phyloP scores from a whole-genome alignment of 1,140 invertebrate species.

The Lasioglossum baleicum region DNA sequence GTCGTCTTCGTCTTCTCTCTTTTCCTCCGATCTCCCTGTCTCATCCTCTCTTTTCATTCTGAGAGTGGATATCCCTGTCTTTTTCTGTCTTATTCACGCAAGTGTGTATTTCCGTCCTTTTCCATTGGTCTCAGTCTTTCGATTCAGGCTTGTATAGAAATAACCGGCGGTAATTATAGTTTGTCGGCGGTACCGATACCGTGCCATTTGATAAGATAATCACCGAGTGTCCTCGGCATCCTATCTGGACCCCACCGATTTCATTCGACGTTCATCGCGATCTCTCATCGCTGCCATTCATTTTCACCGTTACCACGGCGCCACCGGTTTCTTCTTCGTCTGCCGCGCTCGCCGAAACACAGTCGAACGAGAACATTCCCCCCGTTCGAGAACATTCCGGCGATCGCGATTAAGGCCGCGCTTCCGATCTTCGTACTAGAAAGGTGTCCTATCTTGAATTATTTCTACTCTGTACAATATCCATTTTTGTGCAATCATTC shows the following conservation, averaged over 20 bases:
- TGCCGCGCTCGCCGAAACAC: background rate
- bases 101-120: conserved; percentile 19
- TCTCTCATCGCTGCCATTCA: conserved; percentile 9
- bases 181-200: conserved; percentile 25
- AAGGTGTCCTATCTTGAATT: no score
- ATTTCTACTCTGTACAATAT: no score
- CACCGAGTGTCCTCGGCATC: conserved; percentile 48
- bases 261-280: background rate
- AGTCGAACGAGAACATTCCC: background rate
- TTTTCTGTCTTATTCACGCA: conserved; percentile 12
- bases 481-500: no score
- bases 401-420: no score
- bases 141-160: conserved; percentile 40
- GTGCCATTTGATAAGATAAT: conserved; percentile 58
- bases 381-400: background rate
- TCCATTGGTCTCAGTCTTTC: no score
- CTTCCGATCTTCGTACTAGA: no score
- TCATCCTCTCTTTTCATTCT: no score
- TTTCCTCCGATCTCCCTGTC: background rate
- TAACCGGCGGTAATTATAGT: conserved; percentile 48
- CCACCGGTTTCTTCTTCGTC: conserved; percentile 1
- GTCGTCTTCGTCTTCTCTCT: background rate
- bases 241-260: conserved; percentile 7
- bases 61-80: background rate
- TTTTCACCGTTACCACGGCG: conserved; percentile 57